A percentile compares a stretch with the other conserved stretches of the same genome.
These are phyloP conservation scores for Sarcophaga subvicina DNA, from an alignment of 2,888 invertebrate species.

Conservation along the genomic window DNA sequence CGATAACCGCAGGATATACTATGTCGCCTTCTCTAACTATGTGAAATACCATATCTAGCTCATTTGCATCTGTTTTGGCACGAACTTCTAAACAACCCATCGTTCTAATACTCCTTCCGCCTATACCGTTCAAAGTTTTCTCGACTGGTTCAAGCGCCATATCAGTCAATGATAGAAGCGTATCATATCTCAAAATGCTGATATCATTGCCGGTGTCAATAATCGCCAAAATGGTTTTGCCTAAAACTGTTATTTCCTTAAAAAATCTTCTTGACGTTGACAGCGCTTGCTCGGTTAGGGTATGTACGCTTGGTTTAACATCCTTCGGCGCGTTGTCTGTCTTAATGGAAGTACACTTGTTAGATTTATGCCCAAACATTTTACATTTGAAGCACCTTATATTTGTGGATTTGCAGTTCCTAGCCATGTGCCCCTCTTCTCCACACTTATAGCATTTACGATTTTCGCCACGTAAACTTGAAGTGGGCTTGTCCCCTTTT, in stretches of 20 bases:
- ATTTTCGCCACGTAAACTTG: background rate
- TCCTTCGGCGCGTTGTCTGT: no score
- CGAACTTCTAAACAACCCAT: background rate
- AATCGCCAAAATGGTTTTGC: background rate
- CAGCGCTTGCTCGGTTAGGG: no score
- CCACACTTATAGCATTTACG: background rate
- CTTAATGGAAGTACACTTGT: background rate
- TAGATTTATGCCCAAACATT: slow-evolving; percentile 2
- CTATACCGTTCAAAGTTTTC: slow-evolving; percentile 53
- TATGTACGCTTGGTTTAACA: no score
- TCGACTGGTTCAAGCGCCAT: slow-evolving; percentile 18
- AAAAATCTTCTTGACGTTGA: slow-evolving; percentile 19
- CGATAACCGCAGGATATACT: no score
- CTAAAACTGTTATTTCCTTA: slow-evolving; percentile 13
- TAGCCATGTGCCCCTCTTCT: slow-evolving; percentile 11
- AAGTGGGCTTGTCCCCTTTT: background rate
- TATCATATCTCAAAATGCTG: slow-evolving; percentile 51
- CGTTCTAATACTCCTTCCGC: slow-evolving; percentile 3
- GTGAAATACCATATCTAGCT: no score
- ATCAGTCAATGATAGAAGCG: slow-evolving; percentile 38
- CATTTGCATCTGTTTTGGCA: no score
- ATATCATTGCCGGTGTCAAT: slow-evolving; percentile 54
- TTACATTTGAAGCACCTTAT: background rate
- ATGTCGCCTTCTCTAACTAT: no score
- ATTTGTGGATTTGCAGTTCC: no score